Percentiles rank a stretch among this genome's conserved stretches.
Evolutionary conservation across 2,888 invertebrate genomes (phyloP).

Genomic region (Augochlorella aurata): DNA sequence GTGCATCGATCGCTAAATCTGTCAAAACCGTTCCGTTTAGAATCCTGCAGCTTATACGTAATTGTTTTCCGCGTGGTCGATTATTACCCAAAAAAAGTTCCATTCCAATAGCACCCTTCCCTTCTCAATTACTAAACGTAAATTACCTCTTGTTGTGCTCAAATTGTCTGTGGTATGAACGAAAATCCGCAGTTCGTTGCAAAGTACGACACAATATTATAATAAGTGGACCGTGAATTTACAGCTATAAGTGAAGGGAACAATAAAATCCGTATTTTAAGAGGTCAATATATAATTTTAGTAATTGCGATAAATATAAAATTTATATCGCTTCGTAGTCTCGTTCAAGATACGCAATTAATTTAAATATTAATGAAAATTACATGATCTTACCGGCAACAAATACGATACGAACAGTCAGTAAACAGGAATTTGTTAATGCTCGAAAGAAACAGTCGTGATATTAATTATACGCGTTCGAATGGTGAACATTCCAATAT

Average conservation of each 20-base stretch:
- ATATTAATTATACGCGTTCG: too few species aligned
- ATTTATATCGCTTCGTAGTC: too few species aligned
- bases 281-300: too few species aligned
- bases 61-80: neutral
- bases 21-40: neutral
- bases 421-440: too few species aligned
- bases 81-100: neutral
- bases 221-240: neutral
- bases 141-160: neutral
- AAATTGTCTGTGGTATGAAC: neutral
- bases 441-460: too few species aligned
- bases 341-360: too few species aligned
- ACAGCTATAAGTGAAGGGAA: neutral
- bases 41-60: neutral
- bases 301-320: too few species aligned
- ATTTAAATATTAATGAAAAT: too few species aligned
- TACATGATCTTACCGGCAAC: too few species aligned
- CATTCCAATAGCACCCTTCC: neutral
- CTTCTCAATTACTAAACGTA: neutral
- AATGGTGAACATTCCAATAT: too few species aligned
- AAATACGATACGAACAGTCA: too few species aligned
- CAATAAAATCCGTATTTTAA: neutral
- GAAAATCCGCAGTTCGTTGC: neutral
- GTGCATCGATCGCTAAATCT: constrained; percentile 39
- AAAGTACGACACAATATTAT: neutral